These are phyloP conservation scores for Dyspetes luteomarginatus DNA, from an alignment of 2,888 invertebrate species.

Conservation along the genomic window DNA sequence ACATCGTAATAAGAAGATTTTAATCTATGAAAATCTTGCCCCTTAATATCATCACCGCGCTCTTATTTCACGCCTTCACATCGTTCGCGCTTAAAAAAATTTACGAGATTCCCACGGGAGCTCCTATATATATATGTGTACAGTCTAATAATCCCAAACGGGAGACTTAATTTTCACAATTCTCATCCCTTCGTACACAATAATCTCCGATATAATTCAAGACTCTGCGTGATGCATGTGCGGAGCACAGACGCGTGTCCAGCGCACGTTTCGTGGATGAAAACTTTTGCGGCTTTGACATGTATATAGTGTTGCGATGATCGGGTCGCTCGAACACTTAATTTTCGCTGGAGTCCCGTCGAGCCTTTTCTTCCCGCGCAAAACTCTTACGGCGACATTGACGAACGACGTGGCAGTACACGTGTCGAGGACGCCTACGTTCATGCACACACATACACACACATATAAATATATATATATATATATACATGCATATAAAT, in stretches of 20 bases:
- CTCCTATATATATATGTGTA: too few relatives aligned
- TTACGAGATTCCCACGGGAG: not conserved
- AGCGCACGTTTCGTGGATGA: conserved; percentile 23
- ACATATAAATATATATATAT: not conserved
- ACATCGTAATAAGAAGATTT: too few relatives aligned
- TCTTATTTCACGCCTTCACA: not conserved
- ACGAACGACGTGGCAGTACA: conserved; percentile 64
- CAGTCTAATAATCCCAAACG: not conserved
- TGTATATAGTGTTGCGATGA: conserved; percentile 37
- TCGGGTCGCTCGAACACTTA: not conserved
- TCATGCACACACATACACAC: not conserved
- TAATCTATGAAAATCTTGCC: too few relatives aligned
- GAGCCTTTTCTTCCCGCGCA: conserved; percentile 27
- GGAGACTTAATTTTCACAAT: not conserved
- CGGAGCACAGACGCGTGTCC: conserved; percentile 48
- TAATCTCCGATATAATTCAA: conserved; percentile 12
- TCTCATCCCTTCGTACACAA: conserved; percentile 1
- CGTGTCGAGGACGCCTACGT: conserved; percentile 65
- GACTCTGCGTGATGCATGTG: conserved; percentile 5
- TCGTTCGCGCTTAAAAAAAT: not conserved
- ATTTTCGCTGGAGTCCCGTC: conserved; percentile 31
- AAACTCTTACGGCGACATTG: conserved; percentile 52
- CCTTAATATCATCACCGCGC: not conserved
- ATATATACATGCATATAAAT: not conserved
- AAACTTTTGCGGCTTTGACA: conserved; percentile 52